phyloP scores from a whole-genome alignment of 1,140 invertebrate genomes.

The Chrysomallon squamiferum region DNA sequence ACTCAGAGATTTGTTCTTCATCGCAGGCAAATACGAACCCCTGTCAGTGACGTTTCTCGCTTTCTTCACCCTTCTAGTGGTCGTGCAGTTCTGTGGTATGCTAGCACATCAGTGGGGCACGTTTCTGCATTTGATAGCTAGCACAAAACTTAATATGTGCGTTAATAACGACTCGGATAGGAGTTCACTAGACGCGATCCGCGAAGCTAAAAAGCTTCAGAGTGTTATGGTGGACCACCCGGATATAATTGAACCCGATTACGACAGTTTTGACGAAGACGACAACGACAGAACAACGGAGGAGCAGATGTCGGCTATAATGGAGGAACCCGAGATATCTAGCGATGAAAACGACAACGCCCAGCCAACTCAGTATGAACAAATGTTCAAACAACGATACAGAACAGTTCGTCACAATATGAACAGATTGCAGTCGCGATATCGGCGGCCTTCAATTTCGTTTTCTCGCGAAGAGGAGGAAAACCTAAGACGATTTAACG shows the following conservation, averaged over 20 bases:
- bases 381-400: conserved; percentile 7
- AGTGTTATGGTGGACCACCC: neutral
- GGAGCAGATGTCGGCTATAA: neutral
- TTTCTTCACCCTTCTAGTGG: conserved; percentile 59
- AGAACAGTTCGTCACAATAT: conserved; percentile 1
- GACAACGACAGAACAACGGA: neutral
- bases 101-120: conserved; percentile 62
- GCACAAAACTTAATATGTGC: conserved; percentile 18
- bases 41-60: conserved; percentile 47
- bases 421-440: too few species aligned
- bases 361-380: conserved; percentile 8
- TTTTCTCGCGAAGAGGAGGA: too few species aligned
- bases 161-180: conserved; percentile 4
- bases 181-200: conserved; percentile 7
- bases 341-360: conserved; percentile 8
- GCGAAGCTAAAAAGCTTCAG: conserved; percentile 10
- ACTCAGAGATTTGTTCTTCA: conserved; percentile 19
- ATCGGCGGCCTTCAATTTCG: too few species aligned
- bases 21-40: conserved; percentile 24
- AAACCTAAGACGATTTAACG: too few species aligned
- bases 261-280: neutral
- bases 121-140: conserved; percentile 44
- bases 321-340: conserved; percentile 4
- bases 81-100: conserved; percentile 63
- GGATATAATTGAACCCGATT: conserved; percentile 3